Conservation (phyloP, 1,140 invertebrate species). For the Centruroides vittatus region DNA sequence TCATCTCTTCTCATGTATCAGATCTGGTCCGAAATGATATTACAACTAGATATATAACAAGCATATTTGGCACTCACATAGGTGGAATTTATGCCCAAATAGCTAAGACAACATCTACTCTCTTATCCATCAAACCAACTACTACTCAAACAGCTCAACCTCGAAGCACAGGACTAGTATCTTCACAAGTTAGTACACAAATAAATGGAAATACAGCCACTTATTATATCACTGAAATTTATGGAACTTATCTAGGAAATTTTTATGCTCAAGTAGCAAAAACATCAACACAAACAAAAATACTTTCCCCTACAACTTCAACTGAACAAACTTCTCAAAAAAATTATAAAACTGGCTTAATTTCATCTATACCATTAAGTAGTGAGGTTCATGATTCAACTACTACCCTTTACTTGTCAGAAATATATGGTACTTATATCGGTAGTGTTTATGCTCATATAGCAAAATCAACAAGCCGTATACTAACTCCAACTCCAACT, state of each 20-base stretch:
- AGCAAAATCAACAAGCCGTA: slow-evolving; percentile 17
- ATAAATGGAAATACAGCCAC: slow-evolving; percentile 26
- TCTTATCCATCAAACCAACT: background rate
- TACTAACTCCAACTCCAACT: slow-evolving; percentile 3
- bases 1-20: background rate
- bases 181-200: slow-evolving; percentile 25
- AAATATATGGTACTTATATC: slow-evolving; percentile 31
- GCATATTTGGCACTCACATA: slow-evolving; percentile 68
- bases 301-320: background rate
- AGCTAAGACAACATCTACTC: slow-evolving; percentile 7
- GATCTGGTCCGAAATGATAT: background rate
- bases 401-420: slow-evolving; percentile 26
- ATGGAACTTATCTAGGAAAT: slow-evolving; percentile 30
- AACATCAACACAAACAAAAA: slow-evolving; percentile 14
- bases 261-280: slow-evolving; percentile 36
- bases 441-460: slow-evolving; percentile 38
- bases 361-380: slow-evolving; percentile 24
- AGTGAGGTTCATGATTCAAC: slow-evolving; percentile 24
- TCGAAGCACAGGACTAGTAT: slow-evolving; percentile 29
- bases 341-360: slow-evolving; percentile 24
- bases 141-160: background rate
- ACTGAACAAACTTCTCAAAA: background rate
- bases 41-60: too few relatives aligned
- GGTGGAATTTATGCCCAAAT: slow-evolving; percentile 76
- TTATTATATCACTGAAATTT: slow-evolving; percentile 26